phyloP scores from a whole-genome alignment of 2,113 vertebrate genomes.

The Pimephales promelas region DNA sequence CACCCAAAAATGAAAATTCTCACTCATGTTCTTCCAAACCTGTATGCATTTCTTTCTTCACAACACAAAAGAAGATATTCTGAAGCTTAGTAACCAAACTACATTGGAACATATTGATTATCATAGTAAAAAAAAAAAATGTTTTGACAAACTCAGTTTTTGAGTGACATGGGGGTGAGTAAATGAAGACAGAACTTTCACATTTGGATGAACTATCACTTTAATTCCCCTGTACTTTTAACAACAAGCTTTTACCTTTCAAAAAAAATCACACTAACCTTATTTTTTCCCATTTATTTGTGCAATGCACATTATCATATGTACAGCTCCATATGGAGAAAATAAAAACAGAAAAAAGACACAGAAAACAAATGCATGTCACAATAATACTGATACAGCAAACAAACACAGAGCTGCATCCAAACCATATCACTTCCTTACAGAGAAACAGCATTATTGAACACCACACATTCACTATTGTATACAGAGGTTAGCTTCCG shows the following conservation, averaged over 20 bases:
- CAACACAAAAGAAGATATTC: not conserved
- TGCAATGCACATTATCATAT: constrained; percentile 78
- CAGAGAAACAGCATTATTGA: constrained; percentile 70
- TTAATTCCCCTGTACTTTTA: no score
- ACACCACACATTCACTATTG: constrained; percentile 87
- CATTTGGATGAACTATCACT: no score
- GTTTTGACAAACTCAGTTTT: no score
- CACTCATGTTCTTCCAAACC: not conserved
- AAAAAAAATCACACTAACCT: not conserved
- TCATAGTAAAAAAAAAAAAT: not conserved
- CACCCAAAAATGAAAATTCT: not conserved
- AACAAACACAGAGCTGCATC: constrained; percentile 86
- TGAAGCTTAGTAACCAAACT: not conserved
- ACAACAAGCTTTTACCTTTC: not conserved
- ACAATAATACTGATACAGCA: constrained; percentile 87
- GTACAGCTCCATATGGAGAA: constrained; percentile 78
- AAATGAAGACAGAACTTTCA: no score
- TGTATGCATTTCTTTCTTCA: not conserved
- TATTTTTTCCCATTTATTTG: constrained; percentile 76
- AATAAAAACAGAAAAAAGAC: constrained; percentile 72
- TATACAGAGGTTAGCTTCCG: constrained; percentile 81
- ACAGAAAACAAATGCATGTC: constrained; percentile 84
- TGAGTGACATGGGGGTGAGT: no score
- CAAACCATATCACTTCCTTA: constrained; percentile 80
- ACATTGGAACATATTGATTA: not conserved